A percentile compares a stretch with the other conserved stretches of the same genome.
Conservation (phyloP, 2,113 vertebrate species). For the Ctenomys sociabilis region DNA sequence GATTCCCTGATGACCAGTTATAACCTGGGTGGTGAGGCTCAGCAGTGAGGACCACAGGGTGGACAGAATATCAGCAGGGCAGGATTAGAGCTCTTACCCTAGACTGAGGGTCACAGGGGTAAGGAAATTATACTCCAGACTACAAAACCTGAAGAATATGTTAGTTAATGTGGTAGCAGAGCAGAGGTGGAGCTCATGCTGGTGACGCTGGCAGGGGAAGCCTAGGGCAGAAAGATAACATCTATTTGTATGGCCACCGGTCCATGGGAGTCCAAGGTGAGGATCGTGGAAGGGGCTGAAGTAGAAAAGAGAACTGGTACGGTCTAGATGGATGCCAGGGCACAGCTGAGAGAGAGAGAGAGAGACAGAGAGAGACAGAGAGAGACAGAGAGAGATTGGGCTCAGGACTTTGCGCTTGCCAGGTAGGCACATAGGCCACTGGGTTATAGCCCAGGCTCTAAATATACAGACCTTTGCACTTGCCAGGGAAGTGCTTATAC, state of each 20-base stretch:
- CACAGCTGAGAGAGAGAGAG: no score
- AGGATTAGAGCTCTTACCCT: background rate
- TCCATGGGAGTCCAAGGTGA: background rate
- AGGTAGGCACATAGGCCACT: no score
- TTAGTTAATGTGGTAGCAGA: background rate
- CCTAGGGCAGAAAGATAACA: background rate
- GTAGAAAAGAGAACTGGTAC: background rate
- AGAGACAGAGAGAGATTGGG: no score
- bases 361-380: no score
- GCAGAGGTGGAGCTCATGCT: background rate
- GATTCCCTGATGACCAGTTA: background rate
- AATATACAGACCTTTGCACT: no score
- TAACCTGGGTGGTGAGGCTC: background rate
- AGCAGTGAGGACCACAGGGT: background rate
- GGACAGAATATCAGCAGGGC: background rate
- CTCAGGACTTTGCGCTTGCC: no score
- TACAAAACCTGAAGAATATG: background rate
- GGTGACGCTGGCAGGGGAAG: background rate
- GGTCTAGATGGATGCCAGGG: background rate
- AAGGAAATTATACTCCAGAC: background rate
- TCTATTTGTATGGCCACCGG: background rate
- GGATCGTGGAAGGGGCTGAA: background rate
- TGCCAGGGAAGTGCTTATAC: no score
- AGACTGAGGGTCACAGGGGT: background rate
- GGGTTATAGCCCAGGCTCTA: no score